Evolutionary conservation across 2,888 invertebrate genomes (phyloP).

Genomic region (Erpobdella octoculata): DNA sequence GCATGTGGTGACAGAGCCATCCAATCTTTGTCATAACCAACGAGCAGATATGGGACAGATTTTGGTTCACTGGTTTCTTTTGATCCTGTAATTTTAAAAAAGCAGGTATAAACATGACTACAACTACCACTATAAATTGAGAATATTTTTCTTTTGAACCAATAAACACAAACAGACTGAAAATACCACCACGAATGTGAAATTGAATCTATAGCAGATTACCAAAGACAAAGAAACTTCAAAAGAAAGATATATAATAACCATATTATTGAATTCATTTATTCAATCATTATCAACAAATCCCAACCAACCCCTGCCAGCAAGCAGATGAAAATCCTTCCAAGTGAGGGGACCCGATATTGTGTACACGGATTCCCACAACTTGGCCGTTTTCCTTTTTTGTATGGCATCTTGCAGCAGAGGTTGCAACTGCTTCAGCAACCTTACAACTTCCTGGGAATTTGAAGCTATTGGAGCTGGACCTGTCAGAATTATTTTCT

Average conservation of each 20-base stretch:
- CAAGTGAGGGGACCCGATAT: conserved; percentile 94
- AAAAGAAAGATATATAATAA: too few species aligned
- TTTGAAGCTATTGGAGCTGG: conserved; percentile 53
- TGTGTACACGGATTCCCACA: conserved; percentile 85
- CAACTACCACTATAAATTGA: too few species aligned
- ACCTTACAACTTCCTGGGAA: conserved; percentile 79
- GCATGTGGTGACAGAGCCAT: conserved; percentile 86
- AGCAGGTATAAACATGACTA: too few species aligned
- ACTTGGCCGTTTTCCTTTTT: conserved; percentile 65
- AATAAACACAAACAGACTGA: too few species aligned
- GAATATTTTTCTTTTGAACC: too few species aligned
- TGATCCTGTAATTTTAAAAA: conserved; percentile 58
- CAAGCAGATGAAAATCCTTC: conserved; percentile 91
- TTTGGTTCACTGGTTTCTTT: conserved; percentile 94
- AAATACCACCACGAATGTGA: neutral
- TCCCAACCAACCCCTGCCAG: conserved; percentile 67
- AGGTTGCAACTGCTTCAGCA: conserved; percentile 83
- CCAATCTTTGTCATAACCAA: conserved; percentile 92
- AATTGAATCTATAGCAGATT: too few species aligned
- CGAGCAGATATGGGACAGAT: conserved; percentile 85
- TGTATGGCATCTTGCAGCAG: conserved; percentile 89
- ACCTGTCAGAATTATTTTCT: conserved; percentile 15
- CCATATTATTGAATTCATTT: too few species aligned
- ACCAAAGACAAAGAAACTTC: too few species aligned
- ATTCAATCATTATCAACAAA: neutral